Evolutionary conservation across 2,888 invertebrate genomes (phyloP).

Genomic region (Bombylius discolor): DNA sequence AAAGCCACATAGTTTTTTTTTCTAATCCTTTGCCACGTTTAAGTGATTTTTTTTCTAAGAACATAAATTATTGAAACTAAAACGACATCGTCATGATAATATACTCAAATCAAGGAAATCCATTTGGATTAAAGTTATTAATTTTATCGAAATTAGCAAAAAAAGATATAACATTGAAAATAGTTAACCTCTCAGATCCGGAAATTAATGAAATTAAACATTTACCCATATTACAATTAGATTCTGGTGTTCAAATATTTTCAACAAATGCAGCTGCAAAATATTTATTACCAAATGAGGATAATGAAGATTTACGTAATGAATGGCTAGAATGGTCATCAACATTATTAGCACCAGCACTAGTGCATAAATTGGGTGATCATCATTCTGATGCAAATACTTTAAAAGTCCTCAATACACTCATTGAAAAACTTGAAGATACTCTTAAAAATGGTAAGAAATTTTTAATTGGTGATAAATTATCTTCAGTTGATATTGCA

Average conservation of each 20-base stretch:
- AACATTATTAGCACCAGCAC: slow-evolving; percentile 44
- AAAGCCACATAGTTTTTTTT: no score
- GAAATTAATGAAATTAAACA: slow-evolving; percentile 43
- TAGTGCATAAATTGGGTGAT: slow-evolving; percentile 41
- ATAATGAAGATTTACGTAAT: slow-evolving; percentile 28
- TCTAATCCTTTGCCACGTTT: no score
- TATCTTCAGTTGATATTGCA: slow-evolving; percentile 55
- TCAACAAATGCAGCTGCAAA: slow-evolving; percentile 58
- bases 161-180: slow-evolving; percentile 43
- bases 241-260: slow-evolving; percentile 50
- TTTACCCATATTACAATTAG: slow-evolving; percentile 52
- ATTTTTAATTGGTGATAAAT: slow-evolving; percentile 47
- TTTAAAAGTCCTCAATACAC: slow-evolving; percentile 41
- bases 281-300: slow-evolving; percentile 45
- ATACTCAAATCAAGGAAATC: slow-evolving; percentile 64
- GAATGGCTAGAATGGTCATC: slow-evolving; percentile 56
- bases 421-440: slow-evolving; percentile 45
- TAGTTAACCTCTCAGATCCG: slow-evolving; percentile 39
- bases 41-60: neutral
- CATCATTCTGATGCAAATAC: slow-evolving; percentile 42
- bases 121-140: slow-evolving; percentile 58
- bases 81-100: slow-evolving; percentile 43
- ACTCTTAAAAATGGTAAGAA: slow-evolving; percentile 38
- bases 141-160: slow-evolving; percentile 54
- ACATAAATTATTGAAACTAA: slow-evolving; percentile 10